Conservation (phyloP, 2,797 vertebrate genomes). For the Sus cebifrons region DNA sequence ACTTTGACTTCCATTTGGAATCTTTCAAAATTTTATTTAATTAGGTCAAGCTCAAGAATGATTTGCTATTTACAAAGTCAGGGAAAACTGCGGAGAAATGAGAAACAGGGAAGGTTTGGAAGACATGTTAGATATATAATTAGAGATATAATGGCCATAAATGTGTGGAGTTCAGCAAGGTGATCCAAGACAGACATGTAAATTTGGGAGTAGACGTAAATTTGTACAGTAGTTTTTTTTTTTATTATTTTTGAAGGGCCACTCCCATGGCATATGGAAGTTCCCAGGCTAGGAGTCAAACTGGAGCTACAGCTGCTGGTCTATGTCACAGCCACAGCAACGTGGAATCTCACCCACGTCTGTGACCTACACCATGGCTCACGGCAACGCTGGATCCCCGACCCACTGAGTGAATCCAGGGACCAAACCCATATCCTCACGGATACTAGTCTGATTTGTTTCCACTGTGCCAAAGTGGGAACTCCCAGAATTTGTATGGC, state of each 20-base stretch:
- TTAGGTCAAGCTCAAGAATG: background rate
- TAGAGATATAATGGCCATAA: background rate
- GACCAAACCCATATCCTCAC: too few relatives aligned
- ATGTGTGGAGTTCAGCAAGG: background rate
- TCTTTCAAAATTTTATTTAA: background rate
- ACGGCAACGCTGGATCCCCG: too few relatives aligned
- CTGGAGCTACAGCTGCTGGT: too few relatives aligned
- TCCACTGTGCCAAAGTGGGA: too few relatives aligned
- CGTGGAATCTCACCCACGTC: too few relatives aligned
- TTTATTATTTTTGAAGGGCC: too few relatives aligned
- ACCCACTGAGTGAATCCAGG: too few relatives aligned
- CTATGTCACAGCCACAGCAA: too few relatives aligned
- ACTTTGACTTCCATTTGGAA: background rate
- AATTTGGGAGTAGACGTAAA: background rate
- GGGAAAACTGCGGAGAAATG: background rate
- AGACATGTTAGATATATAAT: background rate
- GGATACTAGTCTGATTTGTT: too few relatives aligned
- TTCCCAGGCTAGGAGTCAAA: too few relatives aligned
- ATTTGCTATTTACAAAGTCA: background rate
- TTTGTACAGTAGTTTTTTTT: background rate
- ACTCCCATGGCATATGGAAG: too few relatives aligned
- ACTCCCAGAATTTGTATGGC: background rate
- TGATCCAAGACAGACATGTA: background rate
- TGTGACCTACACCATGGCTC: too few relatives aligned
- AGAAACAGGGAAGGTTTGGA: background rate